Percentiles rank a stretch among this genome's conserved stretches.
Evolutionary conservation across 2,888 invertebrate genomes (phyloP).

Genomic region (Lepidonotus clava): DNA sequence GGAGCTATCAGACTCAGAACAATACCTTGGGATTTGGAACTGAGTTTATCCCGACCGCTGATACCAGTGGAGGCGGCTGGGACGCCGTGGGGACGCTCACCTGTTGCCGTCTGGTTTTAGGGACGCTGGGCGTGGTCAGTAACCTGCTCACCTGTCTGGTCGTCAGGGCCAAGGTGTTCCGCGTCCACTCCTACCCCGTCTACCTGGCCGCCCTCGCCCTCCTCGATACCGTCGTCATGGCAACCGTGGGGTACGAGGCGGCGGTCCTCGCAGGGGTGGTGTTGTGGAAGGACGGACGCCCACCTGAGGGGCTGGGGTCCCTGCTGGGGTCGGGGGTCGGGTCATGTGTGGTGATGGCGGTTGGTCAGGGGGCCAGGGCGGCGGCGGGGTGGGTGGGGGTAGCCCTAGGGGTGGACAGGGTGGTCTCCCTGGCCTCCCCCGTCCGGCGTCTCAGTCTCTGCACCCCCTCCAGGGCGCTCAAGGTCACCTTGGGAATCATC

Average conservation of each 20-base stretch:
- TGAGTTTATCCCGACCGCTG: too few relatives aligned
- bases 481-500: neutral
- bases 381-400: neutral
- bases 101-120: neutral
- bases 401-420: neutral
- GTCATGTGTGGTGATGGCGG: neutral
- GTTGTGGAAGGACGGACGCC: too few relatives aligned
- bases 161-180: neutral
- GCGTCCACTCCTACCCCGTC: neutral
- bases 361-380: neutral
- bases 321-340: too few relatives aligned
- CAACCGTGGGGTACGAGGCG: neutral
- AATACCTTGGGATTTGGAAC: too few relatives aligned
- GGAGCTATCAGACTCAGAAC: too few relatives aligned
- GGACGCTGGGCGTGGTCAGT: neutral
- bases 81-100: neutral
- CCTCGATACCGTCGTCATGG: neutral
- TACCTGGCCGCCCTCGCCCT: neutral
- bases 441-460: neutral
- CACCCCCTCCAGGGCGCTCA: neutral
- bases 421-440: neutral
- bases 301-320: too few relatives aligned
- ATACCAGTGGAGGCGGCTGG: too few relatives aligned
- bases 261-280: neutral
- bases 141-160: neutral